phyloP scores from a whole-genome alignment of 2,113 vertebrate genomes.

The human (Homo sapiens) region DNA sequence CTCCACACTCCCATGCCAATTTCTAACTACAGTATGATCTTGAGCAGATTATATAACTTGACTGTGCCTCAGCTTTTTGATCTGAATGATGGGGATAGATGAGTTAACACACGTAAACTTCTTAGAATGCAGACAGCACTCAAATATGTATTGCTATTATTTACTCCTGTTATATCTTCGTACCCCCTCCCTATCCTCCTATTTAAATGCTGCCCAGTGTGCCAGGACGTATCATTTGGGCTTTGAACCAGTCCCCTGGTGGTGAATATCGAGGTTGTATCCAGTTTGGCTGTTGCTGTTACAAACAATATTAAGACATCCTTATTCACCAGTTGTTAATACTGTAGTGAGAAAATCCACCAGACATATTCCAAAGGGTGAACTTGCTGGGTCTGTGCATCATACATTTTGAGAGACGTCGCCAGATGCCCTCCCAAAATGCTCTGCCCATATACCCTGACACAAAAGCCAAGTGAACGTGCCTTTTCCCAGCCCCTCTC shows the following conservation, averaged over 20 bases:
- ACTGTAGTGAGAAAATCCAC: neutral
- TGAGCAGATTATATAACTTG: neutral
- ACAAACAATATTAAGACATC: neutral
- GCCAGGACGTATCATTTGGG: neutral
- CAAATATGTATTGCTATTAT: neutral
- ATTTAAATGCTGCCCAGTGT: neutral
- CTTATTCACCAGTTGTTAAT: neutral
- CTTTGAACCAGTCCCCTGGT: neutral
- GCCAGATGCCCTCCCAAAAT: neutral
- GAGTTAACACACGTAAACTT: neutral
- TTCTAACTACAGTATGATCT: neutral
- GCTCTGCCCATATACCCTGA: neutral
- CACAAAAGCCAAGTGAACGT: neutral
- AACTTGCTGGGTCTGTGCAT: no score
- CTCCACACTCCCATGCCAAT: rapidly evolving
- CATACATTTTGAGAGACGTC: neutral
- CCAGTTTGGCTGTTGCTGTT: neutral
- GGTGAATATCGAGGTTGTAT: neutral
- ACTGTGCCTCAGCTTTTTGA: no score
- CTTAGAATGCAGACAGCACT: neutral
- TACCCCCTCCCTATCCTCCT: neutral
- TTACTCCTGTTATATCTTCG: neutral
- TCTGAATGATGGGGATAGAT: neutral
- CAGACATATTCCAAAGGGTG: neutral
- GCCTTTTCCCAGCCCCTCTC: neutral